Base-by-base conservation (phyloP, 2,888 invertebrate species). In the Noctua janthe region DNA sequence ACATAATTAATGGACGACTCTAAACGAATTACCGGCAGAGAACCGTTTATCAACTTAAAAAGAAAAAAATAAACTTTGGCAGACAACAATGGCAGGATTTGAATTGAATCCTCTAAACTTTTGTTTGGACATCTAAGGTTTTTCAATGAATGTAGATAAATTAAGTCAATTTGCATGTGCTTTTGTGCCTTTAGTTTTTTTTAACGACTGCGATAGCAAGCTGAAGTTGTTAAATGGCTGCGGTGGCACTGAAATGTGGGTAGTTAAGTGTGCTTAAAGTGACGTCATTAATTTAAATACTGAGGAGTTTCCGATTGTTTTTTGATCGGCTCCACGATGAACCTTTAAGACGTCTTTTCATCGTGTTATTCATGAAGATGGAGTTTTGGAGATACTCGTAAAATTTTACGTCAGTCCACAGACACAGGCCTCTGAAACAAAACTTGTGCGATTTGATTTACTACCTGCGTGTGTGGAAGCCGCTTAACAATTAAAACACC, bases 41-140 rank as follows among this genome's bases (percentile, higher is more conserved):
- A 86, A 90, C 91, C 95, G 92, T 95, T 93, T 93, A 94, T 94
- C 95, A 94, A 91, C 83, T 88, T 89, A 91, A 92, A 94, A 94
- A 94, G 93, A 95, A 96, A 94, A 90, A 75, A 80, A 39, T 47
- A 82, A 92, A 89, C 87, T 89, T 90, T 89, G 92, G 92, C 95
- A 97, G 96, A 96, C 96, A 96, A 96, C 96, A 96, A 96, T 96
- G 94, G 92, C 91, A 90, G 88, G 92, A 95, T 95, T 96, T 95
- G 95, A 96, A 96, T 96, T 94, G 95, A 95, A 96, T 95, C 92
- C 89, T 93, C 92, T 92, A 92, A 93, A 92, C 91, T 94, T 93
- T 92, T 91, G 91, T 90, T 91, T 90, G 90, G 91, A 92, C 92
- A 91, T 94, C 94, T 94, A 94, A 91, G 93, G 90, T 93, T 93